A percentile compares a stretch with the other conserved stretches of the same genome.
phyloP scores from a whole-genome alignment of 2,113 vertebrate genomes.

The Seriola dumerili region DNA sequence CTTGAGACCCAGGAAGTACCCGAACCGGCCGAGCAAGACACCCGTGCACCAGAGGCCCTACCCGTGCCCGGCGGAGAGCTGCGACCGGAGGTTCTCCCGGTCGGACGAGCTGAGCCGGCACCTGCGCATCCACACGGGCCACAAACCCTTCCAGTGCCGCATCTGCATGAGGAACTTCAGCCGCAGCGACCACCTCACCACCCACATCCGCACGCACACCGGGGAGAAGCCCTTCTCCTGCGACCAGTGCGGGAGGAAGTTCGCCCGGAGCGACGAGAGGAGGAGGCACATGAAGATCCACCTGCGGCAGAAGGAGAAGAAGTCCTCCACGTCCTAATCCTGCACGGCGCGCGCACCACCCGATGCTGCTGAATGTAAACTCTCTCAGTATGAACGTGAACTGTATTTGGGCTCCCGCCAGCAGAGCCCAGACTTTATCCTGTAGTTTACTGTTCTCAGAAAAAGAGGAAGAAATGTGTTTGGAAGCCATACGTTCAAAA shows the following conservation, averaged over 20 bases:
- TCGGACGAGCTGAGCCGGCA: constrained; percentile 94
- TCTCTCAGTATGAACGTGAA: background rate
- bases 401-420: background rate
- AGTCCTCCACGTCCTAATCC: constrained; percentile 59
- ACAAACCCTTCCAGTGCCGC: constrained; percentile 95
- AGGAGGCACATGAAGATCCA: constrained; percentile 94
- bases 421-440: background rate
- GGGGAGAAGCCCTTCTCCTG: constrained; percentile 95
- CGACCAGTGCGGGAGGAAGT: constrained; percentile 92
- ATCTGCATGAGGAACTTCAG: constrained; percentile 96
- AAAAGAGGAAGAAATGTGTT: background rate
- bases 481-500: constrained; percentile 27
- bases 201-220: constrained; percentile 93
- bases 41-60: constrained; percentile 94
- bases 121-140: constrained; percentile 95
- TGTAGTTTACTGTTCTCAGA: background rate
- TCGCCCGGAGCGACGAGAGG: constrained; percentile 91
- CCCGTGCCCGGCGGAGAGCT: constrained; percentile 94
- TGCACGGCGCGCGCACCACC: background rate
- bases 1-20: constrained; percentile 91
- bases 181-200: constrained; percentile 95
- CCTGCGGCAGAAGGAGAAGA: constrained; percentile 91
- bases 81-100: constrained; percentile 93
- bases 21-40: constrained; percentile 95
- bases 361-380: constrained; percentile 11